Conservation (phyloP, 2,113 vertebrate genomes). For the Engystomops pustulosus region DNA sequence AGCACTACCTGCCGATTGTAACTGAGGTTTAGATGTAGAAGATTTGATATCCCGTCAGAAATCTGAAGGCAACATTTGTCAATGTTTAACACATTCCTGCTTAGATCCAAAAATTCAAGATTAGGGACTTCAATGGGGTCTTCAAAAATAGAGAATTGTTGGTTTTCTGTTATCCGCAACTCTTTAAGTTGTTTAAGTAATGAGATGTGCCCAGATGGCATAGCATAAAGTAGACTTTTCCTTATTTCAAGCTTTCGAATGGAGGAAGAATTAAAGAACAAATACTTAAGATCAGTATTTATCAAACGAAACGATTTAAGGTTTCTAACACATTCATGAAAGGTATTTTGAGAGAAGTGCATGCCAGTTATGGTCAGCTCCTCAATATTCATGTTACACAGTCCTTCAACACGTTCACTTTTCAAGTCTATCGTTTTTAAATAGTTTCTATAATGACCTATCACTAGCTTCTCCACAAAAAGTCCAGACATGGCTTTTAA, state of each 20-base stretch:
- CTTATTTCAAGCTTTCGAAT: conserved; percentile 68
- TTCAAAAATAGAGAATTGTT: neutral
- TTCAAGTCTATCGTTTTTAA: accelerated
- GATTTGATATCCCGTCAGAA: conserved; percentile 31
- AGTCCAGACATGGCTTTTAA: conserved; percentile 73
- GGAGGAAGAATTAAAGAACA: conserved; percentile 46
- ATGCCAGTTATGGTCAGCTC: conserved; percentile 68
- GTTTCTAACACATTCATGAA: conserved; percentile 70
- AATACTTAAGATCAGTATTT: accelerated
- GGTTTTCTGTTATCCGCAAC: conserved; percentile 67
- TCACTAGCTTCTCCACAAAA: conserved; percentile 64
- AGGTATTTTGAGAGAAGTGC: neutral
- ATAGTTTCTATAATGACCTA: conserved; percentile 72
- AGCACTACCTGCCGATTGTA: conserved; percentile 69
- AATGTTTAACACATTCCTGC: conserved; percentile 67
- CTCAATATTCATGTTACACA: conserved; percentile 71
- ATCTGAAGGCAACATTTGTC: conserved; percentile 54
- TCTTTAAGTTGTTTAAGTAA: conserved; percentile 67
- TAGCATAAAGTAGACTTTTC: neutral
- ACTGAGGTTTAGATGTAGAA: conserved; percentile 76
- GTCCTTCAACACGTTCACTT: conserved; percentile 63
- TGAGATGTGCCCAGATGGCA: conserved; percentile 52
- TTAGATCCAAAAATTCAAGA: conserved; percentile 74
- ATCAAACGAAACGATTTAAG: conserved; percentile 70
- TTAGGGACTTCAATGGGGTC: neutral